Base-by-base conservation (phyloP, 2,113 vertebrate species). In the Scomber scombrus region DNA sequence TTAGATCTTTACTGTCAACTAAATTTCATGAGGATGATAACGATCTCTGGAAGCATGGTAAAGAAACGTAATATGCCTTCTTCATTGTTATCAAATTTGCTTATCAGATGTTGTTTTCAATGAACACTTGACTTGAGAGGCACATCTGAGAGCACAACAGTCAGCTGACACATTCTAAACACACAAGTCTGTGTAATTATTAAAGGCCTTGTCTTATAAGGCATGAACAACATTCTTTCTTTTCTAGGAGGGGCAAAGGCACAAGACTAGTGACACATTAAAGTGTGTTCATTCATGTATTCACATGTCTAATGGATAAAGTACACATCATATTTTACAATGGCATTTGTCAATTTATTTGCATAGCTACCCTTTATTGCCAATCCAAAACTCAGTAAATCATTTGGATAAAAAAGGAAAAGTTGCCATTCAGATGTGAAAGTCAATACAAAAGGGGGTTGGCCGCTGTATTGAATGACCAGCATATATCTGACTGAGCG, bases 121-220 rank as follows among this genome's bases (percentile, higher is more conserved):
- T 15, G 5, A 65, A 63, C 18, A 14, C n/a, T 26, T 26, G 23
- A 10, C n/a, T 56, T 55, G 12, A 47, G 12, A 66, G 57, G 72
- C 70, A 56, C 47, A 67, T 31, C 5, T 40, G 11, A 69, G 43
- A 57, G 26, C 45, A 49, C 31, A 7, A 75, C 65, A 56, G 74
- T 89, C 90, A 84, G 78, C 82, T 88, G 87, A 89, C 29, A 43
- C 11, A 8, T 49, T 83, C 68, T 79, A 43, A 70, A 63, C 62
- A 67, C 84, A 82, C 51, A 71, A 54, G 55, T 19, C 56, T 75
- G 45, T 80, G 49, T 75, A 86, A 81, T 81, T 58, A 73, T 81
- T 65, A 19, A 71, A 80, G 60, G 16, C 3, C 0, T 0, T 16
- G 13, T 71, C 56, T n/a, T 34, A 34, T 51, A 55, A 26, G 54